A percentile compares a stretch with the other conserved stretches of the same genome.
Conservation (phyloP, 2,888 invertebrate genomes). For the Maniola hyperantus region DNA sequence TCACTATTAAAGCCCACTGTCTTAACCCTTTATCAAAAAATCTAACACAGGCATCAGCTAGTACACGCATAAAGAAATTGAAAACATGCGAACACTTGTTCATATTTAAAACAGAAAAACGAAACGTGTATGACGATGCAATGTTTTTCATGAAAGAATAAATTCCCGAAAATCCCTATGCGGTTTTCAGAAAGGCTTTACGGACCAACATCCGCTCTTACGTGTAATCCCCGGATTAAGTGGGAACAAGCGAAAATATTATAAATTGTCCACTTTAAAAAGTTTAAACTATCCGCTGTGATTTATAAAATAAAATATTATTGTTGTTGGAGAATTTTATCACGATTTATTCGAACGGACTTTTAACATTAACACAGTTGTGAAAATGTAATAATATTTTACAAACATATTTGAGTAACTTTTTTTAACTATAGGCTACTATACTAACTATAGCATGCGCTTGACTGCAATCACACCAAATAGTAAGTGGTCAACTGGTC, state of each 20-base stretch:
- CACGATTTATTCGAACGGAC: neutral
- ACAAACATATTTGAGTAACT: neutral
- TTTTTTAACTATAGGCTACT: too few relatives aligned
- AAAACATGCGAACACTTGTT: conserved; percentile 5
- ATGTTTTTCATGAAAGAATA: conserved; percentile 53
- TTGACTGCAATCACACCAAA: too few relatives aligned
- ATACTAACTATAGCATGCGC: too few relatives aligned
- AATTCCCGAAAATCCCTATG: conserved; percentile 66
- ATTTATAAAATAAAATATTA: conserved; percentile 26
- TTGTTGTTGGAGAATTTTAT: conserved; percentile 1
- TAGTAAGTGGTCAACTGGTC: too few relatives aligned
- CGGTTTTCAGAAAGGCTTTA: conserved; percentile 65
- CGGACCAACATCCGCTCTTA: conserved; percentile 58
- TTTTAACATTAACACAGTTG: neutral
- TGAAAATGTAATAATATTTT: neutral
- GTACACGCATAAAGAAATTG: neutral
- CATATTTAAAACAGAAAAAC: conserved; percentile 17
- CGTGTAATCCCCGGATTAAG: conserved; percentile 62
- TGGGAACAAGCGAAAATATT: conserved; percentile 42
- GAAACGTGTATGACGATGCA: conserved; percentile 39
- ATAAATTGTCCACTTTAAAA: conserved; percentile 32
- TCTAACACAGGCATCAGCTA: too few relatives aligned
- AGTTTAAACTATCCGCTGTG: conserved; percentile 24
- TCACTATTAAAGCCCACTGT: too few relatives aligned
- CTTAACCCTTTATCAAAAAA: too few relatives aligned